phyloP scores from a whole-genome alignment of 2,797 vertebrate species.

The Ara ararauna region DNA sequence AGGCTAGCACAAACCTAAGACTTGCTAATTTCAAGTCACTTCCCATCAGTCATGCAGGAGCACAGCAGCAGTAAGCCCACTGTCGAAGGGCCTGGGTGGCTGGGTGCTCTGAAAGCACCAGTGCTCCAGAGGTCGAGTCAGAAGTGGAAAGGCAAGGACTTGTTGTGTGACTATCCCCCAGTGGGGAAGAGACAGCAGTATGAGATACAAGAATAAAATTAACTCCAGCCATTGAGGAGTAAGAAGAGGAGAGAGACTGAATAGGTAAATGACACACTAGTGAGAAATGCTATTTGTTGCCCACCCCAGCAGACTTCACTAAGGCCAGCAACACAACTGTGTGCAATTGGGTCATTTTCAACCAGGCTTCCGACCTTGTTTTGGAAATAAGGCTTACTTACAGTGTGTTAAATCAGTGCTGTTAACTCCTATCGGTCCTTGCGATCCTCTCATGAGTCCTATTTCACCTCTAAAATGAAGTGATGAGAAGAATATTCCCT shows the following conservation, averaged over 20 bases:
- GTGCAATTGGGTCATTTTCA: neutral
- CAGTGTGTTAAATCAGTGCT: neutral
- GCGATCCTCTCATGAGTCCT: neutral
- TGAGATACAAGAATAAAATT: neutral
- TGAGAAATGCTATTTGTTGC: neutral
- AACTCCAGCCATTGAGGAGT: neutral
- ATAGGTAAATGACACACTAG: neutral
- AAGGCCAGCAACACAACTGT: neutral
- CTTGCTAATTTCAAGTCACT: neutral
- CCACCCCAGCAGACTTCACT: neutral
- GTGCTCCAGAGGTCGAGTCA: neutral
- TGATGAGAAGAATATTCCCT: neutral
- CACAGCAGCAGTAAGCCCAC: neutral
- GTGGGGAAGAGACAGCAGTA: neutral
- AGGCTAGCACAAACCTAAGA: neutral
- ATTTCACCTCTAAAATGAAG: neutral
- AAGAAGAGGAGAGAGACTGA: neutral
- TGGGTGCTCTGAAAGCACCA: neutral
- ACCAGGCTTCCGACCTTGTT: neutral
- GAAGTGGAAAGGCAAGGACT: neutral
- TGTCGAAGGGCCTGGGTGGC: neutral
- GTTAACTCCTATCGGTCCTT: accelerated
- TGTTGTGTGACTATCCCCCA: neutral
- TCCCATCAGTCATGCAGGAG: neutral
- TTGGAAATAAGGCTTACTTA: neutral